Evolutionary conservation across 2,113 vertebrate species (phyloP), one percentile per base, ranked within the genome.

Genomic region (Xiphophorus maculatus): DNA sequence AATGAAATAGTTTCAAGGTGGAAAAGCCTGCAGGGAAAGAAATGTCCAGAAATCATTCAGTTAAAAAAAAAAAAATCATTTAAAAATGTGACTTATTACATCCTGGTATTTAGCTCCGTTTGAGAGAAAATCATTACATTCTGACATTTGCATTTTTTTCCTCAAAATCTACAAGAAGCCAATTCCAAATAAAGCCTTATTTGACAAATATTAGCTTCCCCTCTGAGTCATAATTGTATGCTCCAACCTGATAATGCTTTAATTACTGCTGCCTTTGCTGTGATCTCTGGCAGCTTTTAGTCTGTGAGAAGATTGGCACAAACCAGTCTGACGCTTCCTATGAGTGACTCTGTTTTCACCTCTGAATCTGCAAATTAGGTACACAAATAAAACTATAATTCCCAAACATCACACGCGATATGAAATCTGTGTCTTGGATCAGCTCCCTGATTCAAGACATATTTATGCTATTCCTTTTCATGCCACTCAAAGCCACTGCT

Each of bases 391-490:
- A 82, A 70, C 66, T 73, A n/a, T 73, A 74, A 83, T 87, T 85
- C 70, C 79, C 73, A 66, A 76, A 83, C 82, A 84, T 87, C 66
- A 42, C 71, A 74, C 54, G 62, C 42, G 54, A 77, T 84, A 71
- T 70, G 19, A 69, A 77, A n/a, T 28, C 28, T 28, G 28, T 28
- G 28, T 28, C 28, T 28, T 58, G 51, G 7, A 88, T 72, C 73
- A 79, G 71, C 73, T 63, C 65, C 54, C 70, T 1, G 58, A 80
- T 73, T 63, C 19, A 1, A 83, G 82, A 86, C 82, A 78, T 73
- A 71, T 88, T 91, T 74, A 81, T 81, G 63, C 69, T 81, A 85
- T 88, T 88, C 79, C 83, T 82, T 72, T 81, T 77, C 69, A 76
- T 69, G 62, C 85, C 77, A 80, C 63, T 51, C 71, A 77, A 84